These are phyloP conservation scores for Sphenodon punctatus DNA, from an alignment of 2,797 vertebrate species.

Conservation along the genomic window DNA sequence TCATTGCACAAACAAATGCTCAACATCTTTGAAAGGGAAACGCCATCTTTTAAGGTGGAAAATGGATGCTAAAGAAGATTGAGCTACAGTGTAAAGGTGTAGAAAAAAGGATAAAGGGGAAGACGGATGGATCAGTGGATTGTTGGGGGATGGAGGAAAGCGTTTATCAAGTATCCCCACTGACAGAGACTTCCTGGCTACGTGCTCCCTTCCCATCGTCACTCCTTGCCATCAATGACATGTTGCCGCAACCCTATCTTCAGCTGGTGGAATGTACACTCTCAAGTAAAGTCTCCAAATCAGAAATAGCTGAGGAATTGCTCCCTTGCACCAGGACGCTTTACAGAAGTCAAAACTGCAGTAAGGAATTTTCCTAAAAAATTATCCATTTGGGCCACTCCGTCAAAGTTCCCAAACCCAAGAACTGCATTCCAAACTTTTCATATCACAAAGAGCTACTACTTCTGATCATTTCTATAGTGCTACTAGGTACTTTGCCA, in stretches of 20 bases:
- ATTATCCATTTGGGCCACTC: background rate
- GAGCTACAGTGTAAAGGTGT: conserved; percentile 53
- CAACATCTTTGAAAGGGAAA: conserved; percentile 63
- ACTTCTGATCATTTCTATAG: no score
- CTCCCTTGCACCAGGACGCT: background rate
- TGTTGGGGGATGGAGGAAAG: background rate
- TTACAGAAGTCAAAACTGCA: background rate
- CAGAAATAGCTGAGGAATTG: accelerated
- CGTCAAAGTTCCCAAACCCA: no score
- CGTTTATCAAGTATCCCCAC: background rate
- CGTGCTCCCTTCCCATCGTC: no score
- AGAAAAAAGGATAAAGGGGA: conserved; percentile 8
- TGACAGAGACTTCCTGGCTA: background rate
- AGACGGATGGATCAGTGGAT: background rate
- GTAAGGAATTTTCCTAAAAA: background rate
- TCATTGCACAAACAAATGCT: conserved; percentile 58
- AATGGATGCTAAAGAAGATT: conserved; percentile 57
- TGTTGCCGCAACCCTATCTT: background rate
- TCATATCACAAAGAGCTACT: no score
- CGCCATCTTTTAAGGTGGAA: conserved; percentile 21
- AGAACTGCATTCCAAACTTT: no score
- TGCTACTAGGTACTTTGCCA: no score
- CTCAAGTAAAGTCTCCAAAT: background rate
- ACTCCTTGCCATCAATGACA: no score
- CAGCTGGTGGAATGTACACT: background rate